These are phyloP conservation scores for Diadophis punctatus DNA, from an alignment of 2,113 vertebrate species.

Conservation along the genomic window DNA sequence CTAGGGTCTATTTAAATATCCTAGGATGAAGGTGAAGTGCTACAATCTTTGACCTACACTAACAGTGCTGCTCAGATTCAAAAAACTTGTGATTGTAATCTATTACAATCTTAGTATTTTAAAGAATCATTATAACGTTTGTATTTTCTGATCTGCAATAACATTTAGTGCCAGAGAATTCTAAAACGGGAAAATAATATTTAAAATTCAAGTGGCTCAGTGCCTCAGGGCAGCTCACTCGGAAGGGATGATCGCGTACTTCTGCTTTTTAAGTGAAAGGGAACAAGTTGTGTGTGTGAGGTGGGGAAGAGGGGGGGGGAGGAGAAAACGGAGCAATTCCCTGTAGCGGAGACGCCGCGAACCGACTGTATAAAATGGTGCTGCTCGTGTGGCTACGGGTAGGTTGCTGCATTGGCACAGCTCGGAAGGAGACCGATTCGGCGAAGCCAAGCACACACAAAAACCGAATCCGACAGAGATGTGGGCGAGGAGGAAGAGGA, in stretches of 20 bases:
- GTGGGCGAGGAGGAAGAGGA: neutral
- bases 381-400: slow-evolving; percentile 27
- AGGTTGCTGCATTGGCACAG: slow-evolving; percentile 11
- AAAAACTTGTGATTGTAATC: neutral
- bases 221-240: neutral
- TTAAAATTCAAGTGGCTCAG: neutral
- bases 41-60: neutral
- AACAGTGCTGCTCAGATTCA: neutral
- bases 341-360: neutral
- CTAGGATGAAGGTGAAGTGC: neutral
- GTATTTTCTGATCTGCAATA: neutral
- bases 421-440: neutral
- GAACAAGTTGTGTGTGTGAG: no score
- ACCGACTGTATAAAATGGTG: slow-evolving; percentile 45
- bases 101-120: slow-evolving; percentile 26
- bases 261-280: neutral
- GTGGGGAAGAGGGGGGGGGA: no score
- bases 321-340: neutral
- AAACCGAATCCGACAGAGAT: neutral
- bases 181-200: neutral
- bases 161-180: accelerated
- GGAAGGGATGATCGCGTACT: neutral
- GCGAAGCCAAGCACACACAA: neutral
- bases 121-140: neutral
- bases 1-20: neutral